Evolutionary conservation across 1,140 invertebrate genomes (phyloP), one percentile per base, ranked within the genome.

Genomic region (Musca vetustissima): DNA sequence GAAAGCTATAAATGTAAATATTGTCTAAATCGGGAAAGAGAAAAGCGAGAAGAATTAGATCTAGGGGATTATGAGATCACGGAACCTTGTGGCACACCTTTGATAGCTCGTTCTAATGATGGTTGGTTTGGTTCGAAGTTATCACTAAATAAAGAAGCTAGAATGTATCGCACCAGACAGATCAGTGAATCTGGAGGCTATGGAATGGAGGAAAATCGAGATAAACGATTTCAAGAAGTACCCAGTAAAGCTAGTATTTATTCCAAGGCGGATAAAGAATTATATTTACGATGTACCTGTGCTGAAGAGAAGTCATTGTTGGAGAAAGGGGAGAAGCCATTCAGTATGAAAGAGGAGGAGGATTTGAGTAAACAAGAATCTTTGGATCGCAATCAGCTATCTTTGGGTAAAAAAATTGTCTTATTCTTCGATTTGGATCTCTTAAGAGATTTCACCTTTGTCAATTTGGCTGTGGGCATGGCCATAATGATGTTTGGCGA

Each of bases 401-500:
- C 83, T 2, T 83, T 87, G 52, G 80, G 75, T 24, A 78, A 86
- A 72, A 86, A 85, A 74, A 71, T 89, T 6, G 74, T 83, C 11
- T 83, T 86, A 15, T 88, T 89, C 69, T 90, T 90, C 71, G 89
- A 90, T 74, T 79, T 91, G 28, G 87, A 89, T 74, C 77, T 91
- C 14, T 71, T 91, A 48, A 84, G 85, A 72, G 89, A 91, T 76
- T 84, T 86, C 7, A 86, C 87, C 7, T 91, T 88, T 67, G 84
- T 90, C 6, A 90, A 89, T 74, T 83, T 91, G 32, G 87, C 88
- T 80, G 71, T 90, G 32, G 89, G 90, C 25, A 86, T 91, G 74
- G 88, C 87, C 36, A 79, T 91, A 25, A 88, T 89, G 24, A 86
- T 87, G 75, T 89, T 90, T 68, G 87, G 86, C 22, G 90, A 91